These are phyloP conservation scores for Dendrolimus punctatus DNA, from an alignment of 1,140 invertebrate species.

Conservation along the genomic window DNA sequence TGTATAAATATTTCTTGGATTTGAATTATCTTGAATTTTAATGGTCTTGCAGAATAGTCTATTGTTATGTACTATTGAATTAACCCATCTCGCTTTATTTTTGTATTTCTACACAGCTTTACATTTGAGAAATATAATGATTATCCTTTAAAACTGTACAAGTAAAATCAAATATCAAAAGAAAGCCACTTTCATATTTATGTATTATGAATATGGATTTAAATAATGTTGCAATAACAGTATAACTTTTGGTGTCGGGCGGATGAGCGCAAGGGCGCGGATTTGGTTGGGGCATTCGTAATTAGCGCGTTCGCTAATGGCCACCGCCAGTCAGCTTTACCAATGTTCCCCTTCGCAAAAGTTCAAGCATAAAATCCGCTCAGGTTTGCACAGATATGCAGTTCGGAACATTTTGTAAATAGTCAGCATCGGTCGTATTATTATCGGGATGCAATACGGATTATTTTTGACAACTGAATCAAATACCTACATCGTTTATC, in stretches of 20 bases:
- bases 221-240: not conserved
- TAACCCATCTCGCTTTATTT: no score
- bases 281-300: slow-evolving; percentile 27
- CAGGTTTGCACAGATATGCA: slow-evolving; percentile 9
- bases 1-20: no score
- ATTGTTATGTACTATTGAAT: no score
- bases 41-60: no score
- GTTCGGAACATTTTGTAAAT: slow-evolving; percentile 8
- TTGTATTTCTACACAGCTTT: no score
- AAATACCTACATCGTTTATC: no score
- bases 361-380: slow-evolving; percentile 12
- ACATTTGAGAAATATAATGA: no score
- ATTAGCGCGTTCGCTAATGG: slow-evolving; percentile 36
- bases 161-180: no score
- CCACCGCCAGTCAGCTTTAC: slow-evolving; percentile 25
- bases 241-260: slow-evolving; percentile 1
- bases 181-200: no score
- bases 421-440: slow-evolving; percentile 6
- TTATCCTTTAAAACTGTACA: no score
- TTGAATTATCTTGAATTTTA: no score
- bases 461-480: not conserved
- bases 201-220: no score
- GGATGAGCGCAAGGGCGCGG: slow-evolving; percentile 10
- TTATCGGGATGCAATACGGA: slow-evolving; percentile 5
- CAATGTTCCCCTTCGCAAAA: slow-evolving; percentile 19